Evolutionary conservation across 2,113 vertebrate genomes (phyloP).

Genomic region (Danionella cerebrum): DNA sequence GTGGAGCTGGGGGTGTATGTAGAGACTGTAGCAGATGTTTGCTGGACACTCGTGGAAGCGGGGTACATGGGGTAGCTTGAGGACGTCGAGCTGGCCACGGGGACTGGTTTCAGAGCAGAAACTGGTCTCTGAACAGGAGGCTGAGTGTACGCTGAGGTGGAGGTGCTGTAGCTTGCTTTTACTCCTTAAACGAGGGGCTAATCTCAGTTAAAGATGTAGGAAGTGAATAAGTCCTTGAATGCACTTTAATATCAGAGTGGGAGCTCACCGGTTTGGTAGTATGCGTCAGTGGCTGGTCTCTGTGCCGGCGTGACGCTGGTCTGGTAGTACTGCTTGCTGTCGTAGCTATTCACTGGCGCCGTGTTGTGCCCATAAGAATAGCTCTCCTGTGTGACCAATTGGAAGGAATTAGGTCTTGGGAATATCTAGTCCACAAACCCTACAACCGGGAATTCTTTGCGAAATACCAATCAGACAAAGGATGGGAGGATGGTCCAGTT

Average conservation of each 20-base stretch:
- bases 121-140: constrained; percentile 59
- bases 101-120: constrained; percentile 52
- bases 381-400: constrained; percentile 49
- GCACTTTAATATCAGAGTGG: too few species aligned
- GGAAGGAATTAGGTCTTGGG: not conserved
- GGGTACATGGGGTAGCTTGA: constrained; percentile 63
- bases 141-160: constrained; percentile 53
- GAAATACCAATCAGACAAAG: too few species aligned
- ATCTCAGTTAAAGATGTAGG: too few species aligned
- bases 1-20: constrained; percentile 62
- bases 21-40: constrained; percentile 50
- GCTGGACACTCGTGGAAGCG: constrained; percentile 54
- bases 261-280: constrained; percentile 59
- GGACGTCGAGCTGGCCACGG: constrained; percentile 50
- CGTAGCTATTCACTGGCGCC: constrained; percentile 47
- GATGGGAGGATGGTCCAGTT: too few species aligned
- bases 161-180: constrained; percentile 58
- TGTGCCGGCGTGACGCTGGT: constrained; percentile 51
- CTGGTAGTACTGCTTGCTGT: constrained; percentile 59
- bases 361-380: constrained; percentile 51
- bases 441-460: too few species aligned
- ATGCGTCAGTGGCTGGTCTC: constrained; percentile 44
- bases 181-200: constrained; percentile 44
- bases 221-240: too few species aligned
- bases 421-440: too few species aligned